phyloP scores from a whole-genome alignment of 2,113 vertebrate species.

The Numida meleagris region DNA sequence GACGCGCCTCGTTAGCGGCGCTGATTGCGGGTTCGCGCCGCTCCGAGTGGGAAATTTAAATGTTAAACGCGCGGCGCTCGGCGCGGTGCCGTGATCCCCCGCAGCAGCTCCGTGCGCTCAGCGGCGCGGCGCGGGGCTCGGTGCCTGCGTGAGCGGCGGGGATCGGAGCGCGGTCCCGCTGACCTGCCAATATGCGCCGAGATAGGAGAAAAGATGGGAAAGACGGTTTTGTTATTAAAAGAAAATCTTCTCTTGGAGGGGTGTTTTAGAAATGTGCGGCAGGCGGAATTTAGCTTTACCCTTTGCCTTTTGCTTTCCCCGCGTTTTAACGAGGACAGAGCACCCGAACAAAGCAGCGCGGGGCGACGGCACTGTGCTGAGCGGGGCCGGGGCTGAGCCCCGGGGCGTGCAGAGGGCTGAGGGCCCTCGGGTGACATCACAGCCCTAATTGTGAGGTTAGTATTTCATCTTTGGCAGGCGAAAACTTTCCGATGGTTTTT shows the following conservation, averaged over 20 bases:
- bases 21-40: slow-evolving; percentile 66
- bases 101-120: too few species aligned
- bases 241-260: neutral
- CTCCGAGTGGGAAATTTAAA: slow-evolving; percentile 67
- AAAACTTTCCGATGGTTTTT: slow-evolving; percentile 9
- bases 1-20: neutral
- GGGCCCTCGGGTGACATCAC: neutral
- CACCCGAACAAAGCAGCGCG: slow-evolving; percentile 66
- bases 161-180: neutral
- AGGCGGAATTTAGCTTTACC: slow-evolving; percentile 62
- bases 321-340: neutral
- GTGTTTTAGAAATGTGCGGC: slow-evolving; percentile 36
- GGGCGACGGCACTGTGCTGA: neutral
- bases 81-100: neutral
- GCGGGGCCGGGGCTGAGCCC: too few species aligned
- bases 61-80: slow-evolving; percentile 53
- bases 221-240: slow-evolving; percentile 23
- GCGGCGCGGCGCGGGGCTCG: too few species aligned
- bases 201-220: neutral
- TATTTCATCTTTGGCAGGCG: neutral
- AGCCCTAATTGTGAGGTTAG: neutral
- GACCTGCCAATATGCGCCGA: neutral
- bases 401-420: too few species aligned
- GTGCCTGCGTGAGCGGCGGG: neutral
- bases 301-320: slow-evolving; percentile 55